Evolutionary conservation across 2,888 invertebrate genomes (phyloP), one percentile per base, ranked within the genome.

Genomic region (Eurytoma californica): DNA sequence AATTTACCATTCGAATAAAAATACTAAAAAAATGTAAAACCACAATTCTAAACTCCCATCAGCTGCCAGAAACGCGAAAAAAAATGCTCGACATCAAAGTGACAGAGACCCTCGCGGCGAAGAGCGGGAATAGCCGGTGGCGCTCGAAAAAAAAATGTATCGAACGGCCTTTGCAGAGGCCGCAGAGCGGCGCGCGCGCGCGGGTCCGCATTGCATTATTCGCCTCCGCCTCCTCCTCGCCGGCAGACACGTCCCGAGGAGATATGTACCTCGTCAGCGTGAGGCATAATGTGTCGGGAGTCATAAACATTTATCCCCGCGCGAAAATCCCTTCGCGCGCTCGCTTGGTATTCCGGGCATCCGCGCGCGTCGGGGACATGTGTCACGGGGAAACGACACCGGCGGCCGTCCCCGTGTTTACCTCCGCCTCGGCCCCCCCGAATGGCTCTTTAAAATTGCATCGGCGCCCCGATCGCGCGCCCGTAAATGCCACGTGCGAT

Each of bases 361-460:
- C 83, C 82, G 79, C 84, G 85, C 9, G 84, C 83, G 18, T 63
- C 63, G 63, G 18, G 63, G 63, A 63, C 84, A 83, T 86, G 85
- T 86, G 84, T 83, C 85, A 81, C 67, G 14, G 61, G 20, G 18
- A 47, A 63, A 63, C 63, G 72, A 84, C 87, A 86, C 86, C 84
- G 87, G 84, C 87, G 89, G 89, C 89, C 90, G 90, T 90, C 90
- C 5, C 16, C 16, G n/a, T n/a, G 16, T n/a, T n/a, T n/a, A 30
- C 63, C 63, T 47, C 18, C 61, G 72, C 39, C 74, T 76, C 67
- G 57, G 39, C 39, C 61, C 14, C 39, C 18, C 14, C 55, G 57
- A 78, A 81, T 75, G 78, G 87, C 89, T 87, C 84, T 89, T 90
- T 90, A 90, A 90, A 90, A 88, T 89, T 90, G 88, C 90, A 90